These are phyloP conservation scores for Mycalesis mineus DNA, from an alignment of 2,888 invertebrate genomes.

Conservation along the genomic window DNA sequence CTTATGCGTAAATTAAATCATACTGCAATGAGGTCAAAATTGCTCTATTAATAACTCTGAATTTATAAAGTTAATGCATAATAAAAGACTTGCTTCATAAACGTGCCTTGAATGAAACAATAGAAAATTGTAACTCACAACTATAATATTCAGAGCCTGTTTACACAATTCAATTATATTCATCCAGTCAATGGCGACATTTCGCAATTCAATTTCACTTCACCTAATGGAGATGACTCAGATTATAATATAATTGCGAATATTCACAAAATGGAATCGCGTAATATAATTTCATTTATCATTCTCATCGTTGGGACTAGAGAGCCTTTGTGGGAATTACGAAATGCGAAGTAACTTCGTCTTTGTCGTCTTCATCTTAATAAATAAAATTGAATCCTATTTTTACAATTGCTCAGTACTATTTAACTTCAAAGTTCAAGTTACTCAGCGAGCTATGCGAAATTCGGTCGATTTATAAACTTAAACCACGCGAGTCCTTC, in stretches of 20 bases:
- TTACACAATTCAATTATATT: background rate
- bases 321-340: slow-evolving; percentile 4
- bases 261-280: slow-evolving; percentile 11
- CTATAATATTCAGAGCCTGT: background rate
- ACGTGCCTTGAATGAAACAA: too few relatives aligned
- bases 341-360: background rate
- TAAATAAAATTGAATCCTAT: background rate
- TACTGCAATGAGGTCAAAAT: too few relatives aligned
- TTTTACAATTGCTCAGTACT: background rate
- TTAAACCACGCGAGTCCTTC: too few relatives aligned
- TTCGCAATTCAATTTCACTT: slow-evolving; percentile 21
- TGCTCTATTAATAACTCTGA: too few relatives aligned
- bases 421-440: too few relatives aligned
- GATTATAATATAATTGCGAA: slow-evolving; percentile 20
- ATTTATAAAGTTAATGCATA: too few relatives aligned
- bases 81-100: too few relatives aligned
- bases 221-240: slow-evolving; percentile 18
- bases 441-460: too few relatives aligned
- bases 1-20: too few relatives aligned
- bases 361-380: background rate
- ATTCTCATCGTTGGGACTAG: background rate
- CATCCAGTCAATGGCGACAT: slow-evolving; percentile 5
- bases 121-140: too few relatives aligned
- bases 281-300: slow-evolving; percentile 4
- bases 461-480: too few relatives aligned